Evolutionary conservation across 2,888 invertebrate species (phyloP).

Genomic region (Ennomos quercinarius): DNA sequence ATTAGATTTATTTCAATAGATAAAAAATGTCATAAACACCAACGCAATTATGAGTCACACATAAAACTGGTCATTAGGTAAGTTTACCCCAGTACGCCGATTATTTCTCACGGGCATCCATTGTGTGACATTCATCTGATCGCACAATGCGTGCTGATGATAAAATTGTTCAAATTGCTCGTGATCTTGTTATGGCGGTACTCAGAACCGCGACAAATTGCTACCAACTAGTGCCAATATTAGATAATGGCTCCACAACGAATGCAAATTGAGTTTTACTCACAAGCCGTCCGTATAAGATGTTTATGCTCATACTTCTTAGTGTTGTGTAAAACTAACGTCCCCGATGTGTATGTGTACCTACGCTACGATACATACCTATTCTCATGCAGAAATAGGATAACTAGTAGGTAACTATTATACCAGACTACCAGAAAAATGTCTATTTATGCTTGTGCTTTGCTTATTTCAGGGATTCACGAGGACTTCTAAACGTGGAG

Average conservation of each 20-base stretch:
- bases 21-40: constrained; percentile 1
- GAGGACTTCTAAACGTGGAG: constrained; percentile 89
- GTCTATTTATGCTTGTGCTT: not conserved
- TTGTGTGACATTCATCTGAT: constrained; percentile 60
- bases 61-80: constrained; percentile 36
- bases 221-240: constrained; percentile 70
- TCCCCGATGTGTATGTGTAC: no score
- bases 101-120: constrained; percentile 55
- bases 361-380: no score
- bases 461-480: constrained; percentile 85
- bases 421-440: not conserved
- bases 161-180: constrained; percentile 79
- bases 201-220: constrained; percentile 68
- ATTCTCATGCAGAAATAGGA: no score
- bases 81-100: constrained; percentile 46
- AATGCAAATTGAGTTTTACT: constrained; percentile 77
- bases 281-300: constrained; percentile 48
- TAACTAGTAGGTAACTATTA: no score
- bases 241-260: constrained; percentile 78
- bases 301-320: constrained; percentile 42
- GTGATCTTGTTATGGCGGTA: constrained; percentile 67
- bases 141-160: constrained; percentile 69
- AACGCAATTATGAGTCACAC: no score
- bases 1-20: constrained; percentile 21
- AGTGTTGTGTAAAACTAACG: no score